These are phyloP conservation scores for Centruroides sculpturatus DNA, from an alignment of 1,140 invertebrate species.

Conservation along the genomic window DNA sequence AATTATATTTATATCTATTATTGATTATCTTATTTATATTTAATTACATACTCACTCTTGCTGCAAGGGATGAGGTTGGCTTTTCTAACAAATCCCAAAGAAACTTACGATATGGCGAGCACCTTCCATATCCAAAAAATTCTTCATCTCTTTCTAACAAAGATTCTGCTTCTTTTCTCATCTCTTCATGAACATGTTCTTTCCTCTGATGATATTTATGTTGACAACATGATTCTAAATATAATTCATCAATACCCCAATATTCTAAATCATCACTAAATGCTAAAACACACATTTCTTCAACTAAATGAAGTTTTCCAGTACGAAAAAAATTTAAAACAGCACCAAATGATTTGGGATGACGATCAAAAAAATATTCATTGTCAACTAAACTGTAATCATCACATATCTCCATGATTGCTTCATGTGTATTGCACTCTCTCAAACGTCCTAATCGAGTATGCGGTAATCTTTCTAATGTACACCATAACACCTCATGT, in stretches of 20 bases:
- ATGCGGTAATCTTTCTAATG: slow-evolving; percentile 85
- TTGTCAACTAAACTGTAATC: slow-evolving; percentile 82
- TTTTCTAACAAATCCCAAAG: slow-evolving; percentile 97
- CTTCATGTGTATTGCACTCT: slow-evolving; percentile 90
- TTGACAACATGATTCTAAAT: slow-evolving; percentile 94
- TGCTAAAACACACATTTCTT: slow-evolving; percentile 96
- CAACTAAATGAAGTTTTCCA: slow-evolving; percentile 91
- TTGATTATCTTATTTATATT: neutral
- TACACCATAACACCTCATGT: slow-evolving; percentile 85
- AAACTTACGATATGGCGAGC: slow-evolving; percentile 89
- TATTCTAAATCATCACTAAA: slow-evolving; percentile 97
- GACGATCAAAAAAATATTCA: slow-evolving; percentile 98
- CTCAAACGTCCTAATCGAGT: slow-evolving; percentile 77
- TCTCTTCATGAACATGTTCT: slow-evolving; percentile 96
- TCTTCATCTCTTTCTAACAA: slow-evolving; percentile 84
- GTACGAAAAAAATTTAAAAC: slow-evolving; percentile 97
- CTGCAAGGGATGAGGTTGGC: slow-evolving; percentile 88
- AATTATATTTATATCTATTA: neutral
- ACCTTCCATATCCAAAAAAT: slow-evolving; percentile 86
- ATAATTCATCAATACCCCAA: slow-evolving; percentile 95
- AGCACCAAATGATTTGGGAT: slow-evolving; percentile 93
- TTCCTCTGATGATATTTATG: slow-evolving; percentile 97
- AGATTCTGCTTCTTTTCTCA: slow-evolving; percentile 94
- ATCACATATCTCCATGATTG: slow-evolving; percentile 88
- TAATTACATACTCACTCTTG: slow-evolving; percentile 62